Conservation (phyloP, 2,113 vertebrate genomes). For the Xenopus laevis region DNA sequence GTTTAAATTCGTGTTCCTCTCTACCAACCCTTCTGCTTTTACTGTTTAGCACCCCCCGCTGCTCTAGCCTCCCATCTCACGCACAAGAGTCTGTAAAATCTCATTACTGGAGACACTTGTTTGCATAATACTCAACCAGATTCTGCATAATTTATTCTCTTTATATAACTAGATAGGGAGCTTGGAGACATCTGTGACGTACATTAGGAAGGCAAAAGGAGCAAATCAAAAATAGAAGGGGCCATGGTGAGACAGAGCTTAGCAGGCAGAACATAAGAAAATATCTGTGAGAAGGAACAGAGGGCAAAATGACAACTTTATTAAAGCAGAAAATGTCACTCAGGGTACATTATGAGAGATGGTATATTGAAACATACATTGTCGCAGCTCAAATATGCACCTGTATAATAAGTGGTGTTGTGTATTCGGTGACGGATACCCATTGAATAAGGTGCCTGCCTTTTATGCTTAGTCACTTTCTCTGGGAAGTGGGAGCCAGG, state of each 20-base stretch:
- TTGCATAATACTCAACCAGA: conserved; percentile 19
- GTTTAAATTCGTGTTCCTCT: neutral
- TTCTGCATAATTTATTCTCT: conserved; percentile 35
- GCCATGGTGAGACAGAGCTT: neutral
- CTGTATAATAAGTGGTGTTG: conserved; percentile 63
- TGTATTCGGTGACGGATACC: conserved; percentile 71
- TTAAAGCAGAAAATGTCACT: neutral
- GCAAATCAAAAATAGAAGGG: neutral
- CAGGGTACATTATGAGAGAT: neutral
- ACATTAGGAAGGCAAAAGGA: neutral
- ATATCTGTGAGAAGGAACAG: neutral
- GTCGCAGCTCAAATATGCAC: conserved; percentile 49
- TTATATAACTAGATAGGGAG: conserved; percentile 15
- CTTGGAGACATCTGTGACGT: neutral
- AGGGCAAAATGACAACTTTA: neutral
- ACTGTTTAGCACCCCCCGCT: neutral
- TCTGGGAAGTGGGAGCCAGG: conserved; percentile 76
- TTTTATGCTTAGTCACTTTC: conserved; percentile 61
- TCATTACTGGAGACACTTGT: conserved; percentile 30
- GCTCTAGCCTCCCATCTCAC: neutral
- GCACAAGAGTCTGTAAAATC: conserved; percentile 4
- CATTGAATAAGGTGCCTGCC: conserved; percentile 68
- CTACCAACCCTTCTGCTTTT: neutral
- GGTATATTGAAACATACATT: too few species aligned
- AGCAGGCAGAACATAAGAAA: neutral